These are phyloP conservation scores for Orestias chungarensis DNA, from an alignment of 2,797 vertebrate species.

Conservation along the genomic window DNA sequence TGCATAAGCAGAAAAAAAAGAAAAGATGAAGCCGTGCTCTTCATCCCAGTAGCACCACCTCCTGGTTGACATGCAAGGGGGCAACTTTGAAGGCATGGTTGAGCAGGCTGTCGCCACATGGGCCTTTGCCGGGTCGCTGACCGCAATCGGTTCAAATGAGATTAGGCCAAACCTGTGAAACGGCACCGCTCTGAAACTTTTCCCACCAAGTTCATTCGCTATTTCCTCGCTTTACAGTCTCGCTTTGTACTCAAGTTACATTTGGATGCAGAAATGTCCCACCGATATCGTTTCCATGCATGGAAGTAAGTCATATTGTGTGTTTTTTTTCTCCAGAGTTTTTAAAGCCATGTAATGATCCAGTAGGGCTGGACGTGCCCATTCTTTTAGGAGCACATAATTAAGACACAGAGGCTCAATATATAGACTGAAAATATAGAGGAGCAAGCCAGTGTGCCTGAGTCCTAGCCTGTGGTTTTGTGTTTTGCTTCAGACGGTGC, in stretches of 20 bases:
- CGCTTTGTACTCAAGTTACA: slow-evolving; percentile 44
- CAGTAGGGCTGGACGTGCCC: slow-evolving; percentile 69
- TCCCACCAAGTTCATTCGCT: background rate
- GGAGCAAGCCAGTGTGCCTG: slow-evolving; percentile 75
- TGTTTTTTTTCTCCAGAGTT: slow-evolving; percentile 61
- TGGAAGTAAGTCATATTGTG: slow-evolving; percentile 21
- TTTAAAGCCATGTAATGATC: slow-evolving; percentile 74
- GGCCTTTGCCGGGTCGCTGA: slow-evolving; percentile 77
- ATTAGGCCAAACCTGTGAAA: slow-evolving; percentile 80
- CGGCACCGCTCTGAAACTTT: slow-evolving; percentile 59
- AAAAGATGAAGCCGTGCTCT: slow-evolving; percentile 25
- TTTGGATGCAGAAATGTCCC: slow-evolving; percentile 36
- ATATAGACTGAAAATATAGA: slow-evolving; percentile 84
- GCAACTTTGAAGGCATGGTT: slow-evolving; percentile 49
- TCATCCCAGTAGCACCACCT: slow-evolving; percentile 73
- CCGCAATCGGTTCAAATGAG: slow-evolving; percentile 78
- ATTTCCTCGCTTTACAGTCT: slow-evolving; percentile 9
- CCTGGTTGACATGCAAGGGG: slow-evolving; percentile 55
- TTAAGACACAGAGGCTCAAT: slow-evolving; percentile 82
- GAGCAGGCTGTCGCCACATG: slow-evolving; percentile 60
- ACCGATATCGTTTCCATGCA: slow-evolving; percentile 27
- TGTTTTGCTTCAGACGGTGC: slow-evolving; percentile 73
- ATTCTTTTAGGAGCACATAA: slow-evolving; percentile 80
- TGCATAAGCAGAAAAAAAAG: slow-evolving; percentile 22
- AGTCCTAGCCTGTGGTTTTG: slow-evolving; percentile 79